These are phyloP conservation scores for Myripristis murdjan DNA, from an alignment of 2,797 vertebrate species.

Conservation along the genomic window DNA sequence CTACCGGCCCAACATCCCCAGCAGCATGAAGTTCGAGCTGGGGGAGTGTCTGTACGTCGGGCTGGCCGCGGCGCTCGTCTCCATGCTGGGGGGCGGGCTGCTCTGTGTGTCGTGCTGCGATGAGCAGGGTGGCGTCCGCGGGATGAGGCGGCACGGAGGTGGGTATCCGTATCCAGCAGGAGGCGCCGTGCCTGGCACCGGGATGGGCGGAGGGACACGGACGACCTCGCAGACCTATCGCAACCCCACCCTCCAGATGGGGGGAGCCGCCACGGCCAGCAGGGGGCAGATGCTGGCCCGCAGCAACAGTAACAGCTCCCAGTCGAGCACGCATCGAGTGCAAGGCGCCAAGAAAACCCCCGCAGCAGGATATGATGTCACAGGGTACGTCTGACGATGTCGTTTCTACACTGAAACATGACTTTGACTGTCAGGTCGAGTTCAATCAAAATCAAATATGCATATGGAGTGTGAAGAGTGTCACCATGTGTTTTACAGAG, in stretches of 20 bases:
- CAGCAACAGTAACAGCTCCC: constrained; percentile 68
- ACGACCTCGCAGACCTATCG: constrained; percentile 76
- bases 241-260: constrained; percentile 74
- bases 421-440: not conserved
- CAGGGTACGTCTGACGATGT: constrained; percentile 84
- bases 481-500: not conserved
- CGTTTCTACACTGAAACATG: not conserved
- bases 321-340: constrained; percentile 22
- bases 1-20: constrained; percentile 86
- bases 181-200: constrained; percentile 44
- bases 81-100: constrained; percentile 90
- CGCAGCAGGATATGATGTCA: constrained; percentile 84
- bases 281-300: constrained; percentile 66
- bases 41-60: constrained; percentile 95
- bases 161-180: constrained; percentile 81
- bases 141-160: constrained; percentile 53
- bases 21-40: constrained; percentile 93
- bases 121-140: constrained; percentile 40
- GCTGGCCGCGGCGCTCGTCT: constrained; percentile 89
- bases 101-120: constrained; percentile 90
- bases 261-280: constrained; percentile 31
- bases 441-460: not conserved
- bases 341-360: constrained; percentile 66
- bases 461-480: not conserved
- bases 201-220: constrained; percentile 36